Evolutionary conservation across 2,113 vertebrate genomes (phyloP).

Genomic region (Centrocercus urophasianus): DNA sequence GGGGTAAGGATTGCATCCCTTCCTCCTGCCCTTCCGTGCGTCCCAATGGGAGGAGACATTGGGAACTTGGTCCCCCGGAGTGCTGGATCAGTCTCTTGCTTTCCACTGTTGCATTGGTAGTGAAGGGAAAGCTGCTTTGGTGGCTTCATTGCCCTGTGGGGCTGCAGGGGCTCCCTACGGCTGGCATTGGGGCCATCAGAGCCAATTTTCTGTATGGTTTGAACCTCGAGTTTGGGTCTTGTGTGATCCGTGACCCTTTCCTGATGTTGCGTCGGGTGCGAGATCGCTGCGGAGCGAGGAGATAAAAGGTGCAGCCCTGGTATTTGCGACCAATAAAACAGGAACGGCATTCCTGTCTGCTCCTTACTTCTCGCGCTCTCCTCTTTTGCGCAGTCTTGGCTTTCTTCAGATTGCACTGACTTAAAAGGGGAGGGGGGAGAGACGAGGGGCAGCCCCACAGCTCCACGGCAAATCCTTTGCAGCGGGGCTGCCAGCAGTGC

Average conservation of each 20-base stretch:
- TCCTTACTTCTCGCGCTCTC: neutral
- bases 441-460: neutral
- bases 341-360: slow-evolving; percentile 41
- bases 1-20: no score
- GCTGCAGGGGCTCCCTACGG: no score
- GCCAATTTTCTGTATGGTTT: neutral
- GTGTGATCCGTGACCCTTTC: neutral
- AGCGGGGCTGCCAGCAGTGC: no score
- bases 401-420: slow-evolving; percentile 34
- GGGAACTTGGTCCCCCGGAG: no score
- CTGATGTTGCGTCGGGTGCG: neutral
- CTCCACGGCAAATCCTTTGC: neutral
- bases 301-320: neutral
- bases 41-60: no score
- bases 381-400: neutral
- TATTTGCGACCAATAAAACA: slow-evolving; percentile 41
- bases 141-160: no score
- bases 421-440: neutral
- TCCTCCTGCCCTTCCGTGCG: no score
- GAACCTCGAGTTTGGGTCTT: neutral
- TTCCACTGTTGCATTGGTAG: neutral
- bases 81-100: no score
- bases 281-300: neutral
- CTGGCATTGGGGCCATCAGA: neutral
- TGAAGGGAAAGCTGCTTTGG: neutral